Conservation (phyloP, 2,888 invertebrate species). For the Lamellibrachia satsuma region DNA sequence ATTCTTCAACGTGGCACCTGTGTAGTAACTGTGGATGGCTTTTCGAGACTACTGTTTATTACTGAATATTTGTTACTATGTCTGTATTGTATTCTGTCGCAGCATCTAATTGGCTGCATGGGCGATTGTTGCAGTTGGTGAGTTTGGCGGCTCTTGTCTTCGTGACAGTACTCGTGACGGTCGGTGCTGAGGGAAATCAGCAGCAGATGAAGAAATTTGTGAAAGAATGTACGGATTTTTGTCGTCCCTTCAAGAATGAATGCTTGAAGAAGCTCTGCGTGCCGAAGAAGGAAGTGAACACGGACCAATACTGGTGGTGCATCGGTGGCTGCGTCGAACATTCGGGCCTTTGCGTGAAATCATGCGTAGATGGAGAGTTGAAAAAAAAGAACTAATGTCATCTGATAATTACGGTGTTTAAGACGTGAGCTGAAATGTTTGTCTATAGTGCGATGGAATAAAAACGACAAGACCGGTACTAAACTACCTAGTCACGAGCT, state of each 20-base stretch:
- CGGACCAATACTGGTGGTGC: background rate
- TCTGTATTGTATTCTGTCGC: too few species aligned
- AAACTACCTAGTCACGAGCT: background rate
- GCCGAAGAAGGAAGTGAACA: background rate
- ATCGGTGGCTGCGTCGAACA: background rate
- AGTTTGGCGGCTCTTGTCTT: background rate
- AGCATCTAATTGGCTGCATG: too few species aligned
- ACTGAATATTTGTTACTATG: too few species aligned
- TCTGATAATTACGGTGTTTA: background rate
- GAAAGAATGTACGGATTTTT: background rate
- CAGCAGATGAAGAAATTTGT: background rate
- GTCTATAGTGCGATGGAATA: background rate
- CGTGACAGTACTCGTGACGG: background rate
- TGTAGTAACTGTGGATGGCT: too few species aligned
- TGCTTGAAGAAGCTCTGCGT: background rate
- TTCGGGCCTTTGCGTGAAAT: background rate
- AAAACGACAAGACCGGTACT: background rate
- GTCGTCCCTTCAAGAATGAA: background rate
- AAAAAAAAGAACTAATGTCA: background rate
- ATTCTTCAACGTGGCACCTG: too few species aligned
- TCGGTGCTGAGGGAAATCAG: background rate
- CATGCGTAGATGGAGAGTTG: background rate
- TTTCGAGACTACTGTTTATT: too few species aligned
- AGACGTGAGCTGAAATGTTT: background rate
- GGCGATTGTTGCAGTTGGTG: background rate